Base-by-base conservation (phyloP, 2,888 invertebrate species). In the Halictus quadricinctus region DNA sequence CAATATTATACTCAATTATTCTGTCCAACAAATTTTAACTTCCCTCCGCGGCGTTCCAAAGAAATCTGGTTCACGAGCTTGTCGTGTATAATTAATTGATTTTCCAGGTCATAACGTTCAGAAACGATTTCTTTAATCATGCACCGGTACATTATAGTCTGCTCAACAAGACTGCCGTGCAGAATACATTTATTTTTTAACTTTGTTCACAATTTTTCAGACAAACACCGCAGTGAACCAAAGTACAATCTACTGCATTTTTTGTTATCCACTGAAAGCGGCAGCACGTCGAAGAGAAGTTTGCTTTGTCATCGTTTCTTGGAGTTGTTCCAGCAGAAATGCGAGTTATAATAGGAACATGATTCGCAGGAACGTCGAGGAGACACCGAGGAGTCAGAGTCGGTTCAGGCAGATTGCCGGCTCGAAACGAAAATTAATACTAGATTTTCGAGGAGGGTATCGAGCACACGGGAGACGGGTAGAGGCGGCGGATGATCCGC, bases 401-500 rank as follows among this genome's bases (percentile, higher is more conserved):
- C 25, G 6, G 41, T 15, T 70, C n/a, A 12, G 21, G 2, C 15
- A 29, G 15, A 64, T 29, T 64, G 29, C 7, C 21, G 66, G 66
- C 7, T 18, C 43, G 69, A 36, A 46, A 48, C 25, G 43, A 46
- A 50, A 43, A 79, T 64, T 29, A 64, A 64, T 64, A 64, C 29
- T 15, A 64, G 64, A 54, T 72, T 76, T 76, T 36, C 43, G 29
- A 5, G 15, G 18, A 36, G 70, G 72, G 48, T 72, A 80, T 81
- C 76, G 64, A 29, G 64, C 29, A 64, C 12, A 7, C 0, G 54
- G 43, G 43, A 43, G 77, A 73, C 50, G n/a, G 15, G 29, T 25
- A 54, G 50, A n/a, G 29, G 2, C 36, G 66, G 25, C 7, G 36
- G 46, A 54, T 43, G 58, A 64, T 70, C 50, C 79, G n/a, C 77